A percentile compares a stretch with the other conserved stretches of the same genome.
phyloP scores from a whole-genome alignment of 92 coral and sea anemone species.

The Parazoanthus darwini region DNA sequence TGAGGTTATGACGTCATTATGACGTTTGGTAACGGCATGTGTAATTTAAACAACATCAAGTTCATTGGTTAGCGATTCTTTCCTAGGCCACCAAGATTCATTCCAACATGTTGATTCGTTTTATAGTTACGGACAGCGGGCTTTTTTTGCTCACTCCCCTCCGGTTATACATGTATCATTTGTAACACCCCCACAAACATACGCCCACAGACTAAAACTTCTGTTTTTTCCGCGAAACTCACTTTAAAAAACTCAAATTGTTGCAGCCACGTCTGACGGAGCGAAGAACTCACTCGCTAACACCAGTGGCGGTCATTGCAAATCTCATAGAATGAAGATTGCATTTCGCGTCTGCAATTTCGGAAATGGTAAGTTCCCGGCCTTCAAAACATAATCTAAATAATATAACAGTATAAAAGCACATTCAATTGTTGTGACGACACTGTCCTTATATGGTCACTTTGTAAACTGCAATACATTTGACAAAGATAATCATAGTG shows the following conservation, averaged over 20 bases:
- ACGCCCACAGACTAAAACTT: not conserved
- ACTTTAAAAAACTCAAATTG: not conserved
- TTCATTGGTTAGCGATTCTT: too few relatives aligned
- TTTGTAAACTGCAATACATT: too few relatives aligned
- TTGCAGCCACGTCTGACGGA: slow-evolving; percentile 23
- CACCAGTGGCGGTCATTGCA: slow-evolving; percentile 20
- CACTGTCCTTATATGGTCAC: not conserved
- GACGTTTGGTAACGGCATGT: too few relatives aligned
- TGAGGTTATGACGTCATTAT: too few relatives aligned
- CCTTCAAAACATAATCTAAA: not conserved
- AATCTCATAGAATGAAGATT: slow-evolving; percentile 25
- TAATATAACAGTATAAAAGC: not conserved
- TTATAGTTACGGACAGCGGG: too few relatives aligned
- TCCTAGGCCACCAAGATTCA: too few relatives aligned
- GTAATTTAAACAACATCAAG: too few relatives aligned
- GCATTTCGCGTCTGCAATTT: slow-evolving; percentile 18
- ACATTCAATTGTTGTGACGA: not conserved
- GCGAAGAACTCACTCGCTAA: not conserved
- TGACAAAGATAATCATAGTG: too few relatives aligned
- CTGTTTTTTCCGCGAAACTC: not conserved
- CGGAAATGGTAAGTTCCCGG: not conserved
- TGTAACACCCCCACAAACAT: too few relatives aligned
- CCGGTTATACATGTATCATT: too few relatives aligned
- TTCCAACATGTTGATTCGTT: too few relatives aligned
- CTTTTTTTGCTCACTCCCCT: too few relatives aligned